These are phyloP conservation scores for Corynorhinus townsendii DNA, from an alignment of 2,113 vertebrate genomes.

Conservation along the genomic window DNA sequence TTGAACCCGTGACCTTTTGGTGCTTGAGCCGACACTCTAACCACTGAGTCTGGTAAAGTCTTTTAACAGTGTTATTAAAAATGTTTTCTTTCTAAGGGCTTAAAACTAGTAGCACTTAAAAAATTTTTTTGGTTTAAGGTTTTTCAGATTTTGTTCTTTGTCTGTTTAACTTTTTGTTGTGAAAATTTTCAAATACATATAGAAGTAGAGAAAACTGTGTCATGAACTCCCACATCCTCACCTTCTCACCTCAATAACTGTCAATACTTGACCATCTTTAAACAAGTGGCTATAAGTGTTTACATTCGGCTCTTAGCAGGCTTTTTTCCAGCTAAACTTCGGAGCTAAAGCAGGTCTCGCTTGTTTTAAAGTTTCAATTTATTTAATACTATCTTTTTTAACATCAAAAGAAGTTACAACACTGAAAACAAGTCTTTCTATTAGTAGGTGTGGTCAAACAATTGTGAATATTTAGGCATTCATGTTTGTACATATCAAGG, in stretches of 20 bases:
- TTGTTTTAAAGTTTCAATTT: neutral
- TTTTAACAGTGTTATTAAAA: neutral
- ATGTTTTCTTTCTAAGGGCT: neutral
- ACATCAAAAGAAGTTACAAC: neutral
- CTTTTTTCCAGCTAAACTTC: neutral
- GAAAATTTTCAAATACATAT: neutral
- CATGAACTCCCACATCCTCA: neutral
- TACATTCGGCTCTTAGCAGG: neutral
- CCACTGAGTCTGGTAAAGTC: neutral
- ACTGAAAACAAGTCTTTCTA: neutral
- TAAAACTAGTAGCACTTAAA: neutral
- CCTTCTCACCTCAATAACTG: neutral
- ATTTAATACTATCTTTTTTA: neutral
- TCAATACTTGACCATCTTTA: neutral
- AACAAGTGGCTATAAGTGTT: neutral
- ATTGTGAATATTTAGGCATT: neutral
- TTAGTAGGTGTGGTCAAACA: neutral
- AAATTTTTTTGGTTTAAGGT: neutral
- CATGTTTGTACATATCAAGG: neutral
- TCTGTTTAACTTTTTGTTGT: constrained; percentile 1
- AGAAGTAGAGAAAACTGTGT: neutral
- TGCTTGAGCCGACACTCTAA: too few species aligned
- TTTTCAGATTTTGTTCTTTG: neutral
- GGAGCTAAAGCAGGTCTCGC: neutral
- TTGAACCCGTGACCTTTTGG: too few species aligned